These are phyloP conservation scores for Chironomus tepperi DNA, from an alignment of 1,140 invertebrate genomes.

Conservation along the genomic window DNA sequence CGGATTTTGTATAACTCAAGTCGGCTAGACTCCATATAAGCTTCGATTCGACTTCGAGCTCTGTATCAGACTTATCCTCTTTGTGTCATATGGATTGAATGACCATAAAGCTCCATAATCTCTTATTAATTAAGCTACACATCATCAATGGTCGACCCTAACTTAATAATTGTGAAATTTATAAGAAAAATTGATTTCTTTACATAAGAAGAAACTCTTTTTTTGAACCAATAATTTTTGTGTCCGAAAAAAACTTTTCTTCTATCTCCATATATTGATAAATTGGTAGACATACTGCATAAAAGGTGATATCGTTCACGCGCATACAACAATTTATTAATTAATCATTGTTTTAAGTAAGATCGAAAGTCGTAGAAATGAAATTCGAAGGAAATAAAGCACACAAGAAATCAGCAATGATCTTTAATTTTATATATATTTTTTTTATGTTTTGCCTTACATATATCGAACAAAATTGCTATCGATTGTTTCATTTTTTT, in stretches of 20 bases:
- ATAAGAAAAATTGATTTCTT: not conserved
- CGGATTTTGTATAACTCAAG: too few species aligned
- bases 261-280: too few species aligned
- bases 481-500: conserved; percentile 9
- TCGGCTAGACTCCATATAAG: too few species aligned
- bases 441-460: too few species aligned
- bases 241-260: not conserved
- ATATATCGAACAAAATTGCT: conserved; percentile 5
- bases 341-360: not conserved
- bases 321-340: conserved; percentile 22
- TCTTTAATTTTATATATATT: not conserved
- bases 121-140: too few species aligned
- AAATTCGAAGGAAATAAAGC: not conserved
- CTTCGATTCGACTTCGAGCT: too few species aligned
- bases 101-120: too few species aligned
- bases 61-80: too few species aligned
- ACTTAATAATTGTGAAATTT: not conserved
- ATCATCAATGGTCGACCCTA: too few species aligned
- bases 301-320: not conserved
- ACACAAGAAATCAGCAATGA: conserved; percentile 4
- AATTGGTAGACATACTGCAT: not conserved
- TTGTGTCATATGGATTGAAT: too few species aligned
- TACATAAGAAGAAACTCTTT: too few species aligned
- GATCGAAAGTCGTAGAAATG: not conserved
- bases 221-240: too few species aligned